These are phyloP conservation scores for Neolamprologus tretocephalus DNA, from an alignment of 2,113 vertebrate species.

Conservation along the genomic window DNA sequence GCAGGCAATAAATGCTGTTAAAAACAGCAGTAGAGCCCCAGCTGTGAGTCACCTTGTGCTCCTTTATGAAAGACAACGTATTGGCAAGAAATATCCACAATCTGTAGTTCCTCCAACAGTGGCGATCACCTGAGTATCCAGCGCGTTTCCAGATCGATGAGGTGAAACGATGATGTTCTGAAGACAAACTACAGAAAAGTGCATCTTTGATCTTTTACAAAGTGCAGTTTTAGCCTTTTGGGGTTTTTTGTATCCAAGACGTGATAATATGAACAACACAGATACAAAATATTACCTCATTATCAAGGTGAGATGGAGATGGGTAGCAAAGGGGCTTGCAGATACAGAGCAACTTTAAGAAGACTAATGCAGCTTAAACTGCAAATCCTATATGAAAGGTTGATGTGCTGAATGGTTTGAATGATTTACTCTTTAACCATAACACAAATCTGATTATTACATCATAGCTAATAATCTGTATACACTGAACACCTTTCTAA, in stretches of 20 bases:
- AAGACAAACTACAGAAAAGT: background rate
- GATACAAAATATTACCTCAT: background rate
- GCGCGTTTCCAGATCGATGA: background rate
- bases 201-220: accelerated
- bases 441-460: background rate
- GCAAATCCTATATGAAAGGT: background rate
- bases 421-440: background rate
- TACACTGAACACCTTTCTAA: accelerated
- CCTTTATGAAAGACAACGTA: background rate
- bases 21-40: background rate
- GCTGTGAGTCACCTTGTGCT: background rate
- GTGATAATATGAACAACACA: background rate
- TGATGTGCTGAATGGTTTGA: no score
- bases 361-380: background rate
- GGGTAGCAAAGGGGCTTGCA: background rate
- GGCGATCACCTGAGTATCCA: accelerated
- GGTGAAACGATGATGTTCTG: background rate
- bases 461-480: no score
- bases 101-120: background rate
- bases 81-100: background rate
- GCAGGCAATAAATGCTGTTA: background rate
- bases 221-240: background rate
- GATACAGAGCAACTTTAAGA: background rate
- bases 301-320: background rate
- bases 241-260: accelerated